Percentiles rank a stretch among this genome's conserved stretches.
Conservation (phyloP, 1,140 invertebrate species). For the Temnothorax nylanderi region DNA sequence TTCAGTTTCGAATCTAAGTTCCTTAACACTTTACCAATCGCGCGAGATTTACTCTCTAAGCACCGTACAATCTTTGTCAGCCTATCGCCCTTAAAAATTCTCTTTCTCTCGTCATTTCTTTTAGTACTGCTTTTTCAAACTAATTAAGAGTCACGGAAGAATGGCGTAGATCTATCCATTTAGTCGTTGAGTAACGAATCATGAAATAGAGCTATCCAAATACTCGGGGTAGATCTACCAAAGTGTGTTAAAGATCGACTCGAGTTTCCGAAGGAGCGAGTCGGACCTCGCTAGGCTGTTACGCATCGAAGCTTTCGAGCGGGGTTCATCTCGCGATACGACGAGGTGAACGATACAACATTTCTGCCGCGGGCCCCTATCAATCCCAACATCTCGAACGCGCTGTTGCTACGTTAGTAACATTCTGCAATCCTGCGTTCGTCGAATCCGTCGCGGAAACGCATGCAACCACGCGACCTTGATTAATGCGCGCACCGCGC, state of each 20-base stretch:
- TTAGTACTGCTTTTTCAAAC: background rate
- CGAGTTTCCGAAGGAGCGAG: background rate
- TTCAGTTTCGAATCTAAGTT: background rate
- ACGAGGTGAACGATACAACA: background rate
- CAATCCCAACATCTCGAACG: constrained; percentile 41
- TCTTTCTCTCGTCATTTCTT: background rate
- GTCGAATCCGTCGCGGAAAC: constrained; percentile 42
- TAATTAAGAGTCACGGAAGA: too few relatives aligned
- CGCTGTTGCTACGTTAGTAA: constrained; percentile 12
- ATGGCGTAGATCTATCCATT: background rate
- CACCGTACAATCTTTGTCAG: too few relatives aligned
- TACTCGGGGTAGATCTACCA: too few relatives aligned
- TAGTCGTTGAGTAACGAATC: background rate
- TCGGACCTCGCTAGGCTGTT: background rate
- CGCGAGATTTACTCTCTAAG: too few relatives aligned
- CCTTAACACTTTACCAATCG: too few relatives aligned
- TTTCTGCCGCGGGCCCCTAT: constrained; percentile 14
- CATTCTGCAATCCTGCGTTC: constrained; percentile 29
- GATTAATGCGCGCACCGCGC: constrained; percentile 40
- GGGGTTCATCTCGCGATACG: background rate
- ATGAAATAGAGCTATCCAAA: background rate
- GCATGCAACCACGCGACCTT: constrained; percentile 38
- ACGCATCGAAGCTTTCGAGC: background rate
- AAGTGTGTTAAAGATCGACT: background rate
- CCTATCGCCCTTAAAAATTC: background rate